Conservation (phyloP, 2,888 invertebrate genomes). For the Griposia aprilina region DNA sequence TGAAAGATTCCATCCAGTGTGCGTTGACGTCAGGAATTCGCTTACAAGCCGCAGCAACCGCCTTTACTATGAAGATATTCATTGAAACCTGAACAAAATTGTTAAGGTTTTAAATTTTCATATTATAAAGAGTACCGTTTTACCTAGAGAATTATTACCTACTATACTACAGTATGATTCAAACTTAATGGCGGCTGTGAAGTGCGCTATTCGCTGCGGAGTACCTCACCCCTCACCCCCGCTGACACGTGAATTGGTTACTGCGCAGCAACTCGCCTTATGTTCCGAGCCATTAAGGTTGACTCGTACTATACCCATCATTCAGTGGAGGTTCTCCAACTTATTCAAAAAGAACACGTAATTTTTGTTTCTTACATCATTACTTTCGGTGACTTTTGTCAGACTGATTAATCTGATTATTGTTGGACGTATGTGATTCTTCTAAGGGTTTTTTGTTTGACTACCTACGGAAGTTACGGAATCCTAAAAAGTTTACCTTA, state of each 20-base stretch:
- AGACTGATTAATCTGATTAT: not conserved
- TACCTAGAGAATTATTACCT: not conserved
- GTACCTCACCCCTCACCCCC: too few species aligned
- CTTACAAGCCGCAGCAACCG: conserved; percentile 96
- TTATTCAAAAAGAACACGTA: not conserved
- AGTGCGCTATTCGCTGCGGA: too few species aligned
- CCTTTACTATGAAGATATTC: conserved; percentile 99
- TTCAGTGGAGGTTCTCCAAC: not conserved
- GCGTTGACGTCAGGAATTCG: conserved; percentile 98
- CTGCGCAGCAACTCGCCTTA: too few species aligned
- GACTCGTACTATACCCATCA: not conserved
- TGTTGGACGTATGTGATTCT: not conserved
- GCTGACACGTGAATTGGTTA: too few species aligned
- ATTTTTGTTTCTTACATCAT: not conserved
- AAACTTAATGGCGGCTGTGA: too few species aligned
- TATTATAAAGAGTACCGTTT: not conserved
- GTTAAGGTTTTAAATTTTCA: not conserved
- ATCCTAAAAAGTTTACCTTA: conserved; percentile 86
- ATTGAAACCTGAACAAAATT: conserved; percentile 92
- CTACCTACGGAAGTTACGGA: not conserved
- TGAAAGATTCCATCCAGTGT: conserved; percentile 97
- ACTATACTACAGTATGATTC: too few species aligned
- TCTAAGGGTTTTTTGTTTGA: not conserved
- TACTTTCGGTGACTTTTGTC: not conserved
- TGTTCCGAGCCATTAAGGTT: too few species aligned